Base-by-base conservation (phyloP, 2,113 vertebrate species). In the Athene noctua region DNA sequence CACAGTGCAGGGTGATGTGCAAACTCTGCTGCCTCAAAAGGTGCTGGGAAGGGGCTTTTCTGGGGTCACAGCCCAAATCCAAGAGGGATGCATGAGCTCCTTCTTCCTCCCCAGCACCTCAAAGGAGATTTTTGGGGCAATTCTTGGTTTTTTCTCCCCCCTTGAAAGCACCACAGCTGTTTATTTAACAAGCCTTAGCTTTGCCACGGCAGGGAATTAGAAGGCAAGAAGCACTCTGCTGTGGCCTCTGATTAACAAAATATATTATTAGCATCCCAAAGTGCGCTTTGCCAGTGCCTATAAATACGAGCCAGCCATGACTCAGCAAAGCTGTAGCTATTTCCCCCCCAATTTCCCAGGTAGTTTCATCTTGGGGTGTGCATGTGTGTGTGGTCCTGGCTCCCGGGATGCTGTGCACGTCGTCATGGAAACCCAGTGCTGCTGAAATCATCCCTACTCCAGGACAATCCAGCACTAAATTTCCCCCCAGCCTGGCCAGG, bases 271-370 rank as follows among this genome's bases (percentile, higher is more conserved):
- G 97, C 92, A 89, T 94, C 94, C 96, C 92, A 94, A 94, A 92
- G 88, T 19, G 72, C 89, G 88, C 71, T 95, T 82, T 95, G 97
- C 94, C 96, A 95, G 80, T 34, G 55, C 93, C 96, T 97, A 95
- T 96, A 97, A 97, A 97, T 96, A 97, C 15, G 16, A 90, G 87
- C 72, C 88, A 90, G 93, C 94, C 46, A 96, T 97, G 97, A 97
- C 96, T 98, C 97, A 97, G 97, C 97, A 97, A 90, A 97, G 96
- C 94, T 85, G 72, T 62, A 96, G 96, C 77, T 95, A 81, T 92
- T 95, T 32, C 11, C 8, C 32, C n/a, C 57, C 26, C 14, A 63
- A 63, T 92, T 96, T 95, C 93, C 74, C 94, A 96, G 96, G 96
- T 97, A 89, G 81, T 40, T 34, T 13, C 92, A 94, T 94, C 95